These are phyloP conservation scores for Nemoura dubitans DNA, from an alignment of 2,888 invertebrate genomes.

Conservation along the genomic window DNA sequence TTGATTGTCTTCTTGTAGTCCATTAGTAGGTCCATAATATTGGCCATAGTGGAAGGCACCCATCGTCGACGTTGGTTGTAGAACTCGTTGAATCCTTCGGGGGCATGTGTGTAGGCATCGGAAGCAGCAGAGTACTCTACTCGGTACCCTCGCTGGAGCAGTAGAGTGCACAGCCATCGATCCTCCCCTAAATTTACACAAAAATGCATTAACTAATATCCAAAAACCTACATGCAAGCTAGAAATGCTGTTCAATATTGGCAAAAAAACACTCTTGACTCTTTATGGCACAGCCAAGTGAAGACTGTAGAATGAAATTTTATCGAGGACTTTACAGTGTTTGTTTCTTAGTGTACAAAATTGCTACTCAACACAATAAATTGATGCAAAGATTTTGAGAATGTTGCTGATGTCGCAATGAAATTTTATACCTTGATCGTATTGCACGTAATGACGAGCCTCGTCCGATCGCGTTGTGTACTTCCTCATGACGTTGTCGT, in stretches of 20 bases:
- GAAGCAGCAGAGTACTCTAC: conserved; percentile 96
- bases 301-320: no score
- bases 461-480: conserved; percentile 83
- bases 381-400: no score
- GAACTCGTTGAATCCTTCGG: conserved; percentile 92
- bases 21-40: conserved; percentile 86
- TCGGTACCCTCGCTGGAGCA: conserved; percentile 89
- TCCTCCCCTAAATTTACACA: conserved; percentile 76
- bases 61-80: conserved; percentile 94
- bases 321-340: no score
- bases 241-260: no score
- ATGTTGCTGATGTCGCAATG: neutral
- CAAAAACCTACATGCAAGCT: neutral
- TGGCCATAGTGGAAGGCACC: conserved; percentile 96
- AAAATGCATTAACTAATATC: neutral
- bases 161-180: conserved; percentile 92
- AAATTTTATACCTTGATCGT: conserved; percentile 77
- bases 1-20: conserved; percentile 81
- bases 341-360: no score
- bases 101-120: conserved; percentile 94
- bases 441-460: conserved; percentile 88
- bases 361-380: no score
- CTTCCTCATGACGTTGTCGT: conserved; percentile 87
- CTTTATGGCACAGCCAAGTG: no score
- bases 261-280: no score